Evolutionary conservation across 2,797 vertebrate genomes (phyloP), one percentile per base, ranked within the genome.

Genomic region (Phalanger gymnotis): DNA sequence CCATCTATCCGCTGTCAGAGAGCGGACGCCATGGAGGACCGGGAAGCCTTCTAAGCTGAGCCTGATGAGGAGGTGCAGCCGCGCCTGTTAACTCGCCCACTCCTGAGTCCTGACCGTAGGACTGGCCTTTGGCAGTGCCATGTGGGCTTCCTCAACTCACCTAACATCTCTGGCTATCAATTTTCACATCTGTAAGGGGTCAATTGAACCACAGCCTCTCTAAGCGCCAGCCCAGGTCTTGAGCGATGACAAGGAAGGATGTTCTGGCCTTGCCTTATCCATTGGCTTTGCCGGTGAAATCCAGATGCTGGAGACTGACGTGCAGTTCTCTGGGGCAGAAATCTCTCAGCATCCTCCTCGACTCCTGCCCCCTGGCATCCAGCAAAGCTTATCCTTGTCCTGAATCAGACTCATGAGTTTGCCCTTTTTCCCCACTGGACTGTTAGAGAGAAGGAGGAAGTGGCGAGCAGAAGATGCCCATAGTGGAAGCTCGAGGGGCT

Each of bases 1-100:
- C 53, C 97, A 98, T 98, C 96, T 97, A 95, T 98, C 97, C 96
- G 0, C 96, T 30, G 0, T 98, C 97, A 98, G 95, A 97, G 96
- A 94, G 61, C 92, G 94, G 97, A 97, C 97, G 96, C 95, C 96
- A 97, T 91, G 6, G 51, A 93, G 97, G 93, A 87, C 94, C 90
- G 95, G 95, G 61, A 97, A 96, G 94, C 87, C 40, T 25, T n/a
- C 56, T 89, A 6, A 47, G 40, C 14, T 0, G 2, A 12, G 31
- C 58, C 28, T 11, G 19, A 10, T 3, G 57, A 58, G 30, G 57
- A 58, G 56, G 56, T 28, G 1, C 57, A 10, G 34, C 13, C 31
- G 4, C 10, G 58, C 34, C 61, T 66, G n/a, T 66, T 16, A 14
- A 13, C 31, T 66, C 34, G 7, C 13, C 34, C 51, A 61, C 66